Base-by-base conservation (phyloP, 2,113 vertebrate genomes). In the Arvicanthis niloticus region DNA sequence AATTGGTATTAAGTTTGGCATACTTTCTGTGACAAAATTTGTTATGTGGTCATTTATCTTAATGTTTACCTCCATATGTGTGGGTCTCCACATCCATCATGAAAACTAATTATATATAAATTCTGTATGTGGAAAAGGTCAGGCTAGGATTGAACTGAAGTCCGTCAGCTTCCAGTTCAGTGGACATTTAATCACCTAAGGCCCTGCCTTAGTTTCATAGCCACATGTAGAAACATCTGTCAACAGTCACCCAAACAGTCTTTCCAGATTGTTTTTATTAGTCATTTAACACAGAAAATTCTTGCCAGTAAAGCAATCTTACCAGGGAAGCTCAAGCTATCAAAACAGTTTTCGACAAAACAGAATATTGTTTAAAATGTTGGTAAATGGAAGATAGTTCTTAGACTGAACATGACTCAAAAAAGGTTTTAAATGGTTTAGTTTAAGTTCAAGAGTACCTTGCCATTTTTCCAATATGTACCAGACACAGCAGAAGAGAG, bases 151-250 rank as follows among this genome's bases (percentile, higher is more conserved):
- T 51, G 42, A 95, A 53, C 92, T 60, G 81, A 92, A 86, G 56
- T 75, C 75, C 16, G 87, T 29, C 4, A 77, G 85, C 45, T 91
- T 94, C 60, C 7, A 29, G 72, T 62, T 92, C 65, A 11, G 17
- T 40, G 42, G 51, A 80, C 62, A 65, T 84, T 65, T 53, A 56
- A 90, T 85, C 70, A 91, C 75, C 65, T 9, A 53, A 58, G 3
- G 40, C 40, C 84, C 60, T 48, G 15, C 29, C 62, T 82, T 62
- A 37, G 48, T 68, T 91, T 56, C 40, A 56, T 8, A 24, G 62
- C 60, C 91, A 91, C 93, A 89, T 80, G 48, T 60, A 77, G 86
- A 91, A 96, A 92, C 94, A 97, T 91, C 95, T 97, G 94, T 95
- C 16, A 8, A 42, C 10, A 86, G 80, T 95, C 60, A 86, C 92